Conservation (phyloP, 2,113 vertebrate genomes). For the Stigmatopora argus region DNA sequence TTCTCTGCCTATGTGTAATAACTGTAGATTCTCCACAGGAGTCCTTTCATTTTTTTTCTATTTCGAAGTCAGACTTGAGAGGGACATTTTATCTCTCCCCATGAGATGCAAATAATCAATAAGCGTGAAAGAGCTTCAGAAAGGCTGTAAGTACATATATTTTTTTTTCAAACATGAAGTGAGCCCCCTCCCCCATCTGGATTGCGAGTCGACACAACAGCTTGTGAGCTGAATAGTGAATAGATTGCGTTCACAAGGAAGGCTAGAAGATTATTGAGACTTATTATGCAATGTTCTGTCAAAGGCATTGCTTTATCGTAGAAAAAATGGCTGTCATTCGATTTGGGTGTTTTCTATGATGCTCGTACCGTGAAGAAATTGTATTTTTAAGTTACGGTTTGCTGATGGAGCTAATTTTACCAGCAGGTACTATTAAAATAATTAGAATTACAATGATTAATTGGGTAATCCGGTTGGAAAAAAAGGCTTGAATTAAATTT, state of each 20-base stretch:
- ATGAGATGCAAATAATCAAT: conserved; percentile 57
- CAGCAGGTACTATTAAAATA: too few species aligned
- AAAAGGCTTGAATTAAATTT: too few species aligned
- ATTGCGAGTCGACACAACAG: conserved; percentile 8
- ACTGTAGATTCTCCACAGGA: conserved; percentile 20
- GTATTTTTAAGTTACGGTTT: too few species aligned
- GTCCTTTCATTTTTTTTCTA: conserved; percentile 19
- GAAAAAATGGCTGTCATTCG: background rate
- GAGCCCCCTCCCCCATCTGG: conserved; percentile 25
- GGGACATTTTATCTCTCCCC: conserved; percentile 52
- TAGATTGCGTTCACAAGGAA: background rate
- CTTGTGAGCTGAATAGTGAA: conserved; percentile 2
- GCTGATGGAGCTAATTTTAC: too few species aligned
- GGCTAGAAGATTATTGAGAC: background rate
- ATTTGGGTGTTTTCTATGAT: too few species aligned
- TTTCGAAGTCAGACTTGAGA: conserved; percentile 58
- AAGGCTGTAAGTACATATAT: conserved; percentile 45
- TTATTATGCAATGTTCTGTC: background rate
- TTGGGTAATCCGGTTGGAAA: too few species aligned
- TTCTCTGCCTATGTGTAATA: conserved; percentile 42
- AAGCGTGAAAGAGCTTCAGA: conserved; percentile 44
- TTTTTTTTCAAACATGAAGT: conserved; percentile 39
- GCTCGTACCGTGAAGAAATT: too few species aligned
- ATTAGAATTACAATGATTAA: too few species aligned
- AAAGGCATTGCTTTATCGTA: background rate